phyloP scores from a whole-genome alignment of 2,888 invertebrate species.

The Cephus sareptanus region DNA sequence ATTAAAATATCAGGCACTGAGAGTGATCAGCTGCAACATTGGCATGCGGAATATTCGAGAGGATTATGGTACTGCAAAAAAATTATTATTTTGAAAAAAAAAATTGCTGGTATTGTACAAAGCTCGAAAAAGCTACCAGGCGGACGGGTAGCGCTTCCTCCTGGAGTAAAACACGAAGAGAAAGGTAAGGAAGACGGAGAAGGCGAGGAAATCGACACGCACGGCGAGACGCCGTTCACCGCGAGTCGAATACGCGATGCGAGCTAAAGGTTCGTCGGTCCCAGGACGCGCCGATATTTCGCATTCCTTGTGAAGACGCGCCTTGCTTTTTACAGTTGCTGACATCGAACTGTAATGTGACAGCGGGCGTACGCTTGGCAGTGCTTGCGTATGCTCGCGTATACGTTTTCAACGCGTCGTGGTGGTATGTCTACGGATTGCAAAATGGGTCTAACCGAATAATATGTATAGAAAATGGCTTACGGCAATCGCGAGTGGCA shows the following conservation, averaged over 20 bases:
- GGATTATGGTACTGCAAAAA: neutral
- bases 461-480: neutral
- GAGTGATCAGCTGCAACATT: neutral
- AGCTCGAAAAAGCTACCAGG: neutral
- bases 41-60: neutral
- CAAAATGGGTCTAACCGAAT: neutral
- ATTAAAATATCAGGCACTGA: neutral
- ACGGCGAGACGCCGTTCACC: neutral
- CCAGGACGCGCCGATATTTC: neutral
- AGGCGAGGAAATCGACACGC: neutral
- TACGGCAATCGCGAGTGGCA: neutral
- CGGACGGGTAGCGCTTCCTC: neutral
- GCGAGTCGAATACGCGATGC: slow-evolving; percentile 2
- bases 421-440: neutral
- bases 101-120: neutral
- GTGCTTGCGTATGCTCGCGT: neutral
- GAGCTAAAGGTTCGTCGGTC: neutral
- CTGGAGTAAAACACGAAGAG: neutral
- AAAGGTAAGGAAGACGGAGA: neutral
- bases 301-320: neutral
- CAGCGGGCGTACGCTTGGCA: neutral
- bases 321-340: neutral
- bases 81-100: neutral
- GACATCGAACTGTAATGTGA: neutral
- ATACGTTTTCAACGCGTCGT: neutral